A percentile compares a stretch with the other conserved stretches of the same genome.
These are phyloP conservation scores for Metallyticus violacea DNA, from an alignment of 2,888 invertebrate genomes.

Conservation along the genomic window DNA sequence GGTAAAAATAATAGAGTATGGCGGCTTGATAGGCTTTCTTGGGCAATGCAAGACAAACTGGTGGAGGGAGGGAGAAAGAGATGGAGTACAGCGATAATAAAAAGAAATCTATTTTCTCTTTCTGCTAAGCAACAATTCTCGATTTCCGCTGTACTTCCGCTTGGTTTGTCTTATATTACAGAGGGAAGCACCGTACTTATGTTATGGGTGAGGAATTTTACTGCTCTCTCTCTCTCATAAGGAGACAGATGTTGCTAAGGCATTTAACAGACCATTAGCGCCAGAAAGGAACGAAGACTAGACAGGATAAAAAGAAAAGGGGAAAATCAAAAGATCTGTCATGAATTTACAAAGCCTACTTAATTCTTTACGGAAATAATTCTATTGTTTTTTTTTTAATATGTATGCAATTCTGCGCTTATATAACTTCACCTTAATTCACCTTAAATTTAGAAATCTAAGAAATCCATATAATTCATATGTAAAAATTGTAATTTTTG, in stretches of 20 bases:
- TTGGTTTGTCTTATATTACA: slow-evolving; percentile 7
- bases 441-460: no score
- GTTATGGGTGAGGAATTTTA: neutral
- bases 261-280: slow-evolving; percentile 32
- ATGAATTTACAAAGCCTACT: neutral
- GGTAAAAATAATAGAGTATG: neutral
- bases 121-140: neutral
- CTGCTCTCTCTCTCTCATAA: neutral
- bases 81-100: neutral
- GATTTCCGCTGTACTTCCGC: slow-evolving; percentile 1
- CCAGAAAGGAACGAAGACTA: neutral
- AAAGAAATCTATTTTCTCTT: slow-evolving; percentile 3
- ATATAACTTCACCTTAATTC: no score
- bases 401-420: no score
- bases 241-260: slow-evolving; percentile 25
- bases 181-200: neutral
- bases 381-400: no score
- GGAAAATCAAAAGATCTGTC: neutral
- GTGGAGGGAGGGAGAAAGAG: no score
- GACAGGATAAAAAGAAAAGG: neutral
- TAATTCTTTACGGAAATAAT: neutral
- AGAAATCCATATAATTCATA: no score
- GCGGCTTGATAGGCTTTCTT: neutral
- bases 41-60: slow-evolving; percentile 1
- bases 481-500: no score